Conservation (phyloP, 2,797 vertebrate genomes). For the Macrochelys suwanniensis region DNA sequence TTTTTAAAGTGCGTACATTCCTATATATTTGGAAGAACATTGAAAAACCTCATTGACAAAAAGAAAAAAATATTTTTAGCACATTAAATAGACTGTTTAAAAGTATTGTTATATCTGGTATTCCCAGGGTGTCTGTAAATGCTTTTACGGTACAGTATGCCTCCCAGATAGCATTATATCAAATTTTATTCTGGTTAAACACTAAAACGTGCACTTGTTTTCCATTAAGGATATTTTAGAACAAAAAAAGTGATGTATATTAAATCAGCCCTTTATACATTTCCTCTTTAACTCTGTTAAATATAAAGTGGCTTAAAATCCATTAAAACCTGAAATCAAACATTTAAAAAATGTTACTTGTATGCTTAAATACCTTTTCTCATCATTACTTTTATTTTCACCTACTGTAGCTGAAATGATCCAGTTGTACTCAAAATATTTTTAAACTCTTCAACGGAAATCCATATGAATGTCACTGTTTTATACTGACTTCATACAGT, state of each 20-base stretch:
- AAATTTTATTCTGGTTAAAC: slow-evolving; percentile 62
- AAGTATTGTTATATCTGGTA: not conserved
- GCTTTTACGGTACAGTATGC: slow-evolving; percentile 35
- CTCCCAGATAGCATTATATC: slow-evolving; percentile 10
- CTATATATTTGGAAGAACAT: not conserved
- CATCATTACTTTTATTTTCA: not conserved
- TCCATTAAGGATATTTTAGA: slow-evolving; percentile 67
- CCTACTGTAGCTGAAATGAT: slow-evolving; percentile 20
- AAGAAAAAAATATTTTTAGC: slow-evolving; percentile 11
- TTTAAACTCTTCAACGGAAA: slow-evolving; percentile 1
- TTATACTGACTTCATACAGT: not conserved
- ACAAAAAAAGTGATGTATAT: slow-evolving; percentile 66
- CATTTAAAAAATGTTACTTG: not conserved
- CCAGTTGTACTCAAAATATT: slow-evolving; percentile 30
- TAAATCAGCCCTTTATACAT: slow-evolving; percentile 30
- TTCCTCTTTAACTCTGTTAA: slow-evolving; percentile 39
- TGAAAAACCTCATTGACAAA: not conserved
- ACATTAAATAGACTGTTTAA: not conserved
- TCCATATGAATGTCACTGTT: not conserved
- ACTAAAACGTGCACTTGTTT: slow-evolving; percentile 63
- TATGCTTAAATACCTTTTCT: slow-evolving; percentile 19
- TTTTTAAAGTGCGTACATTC: not conserved
- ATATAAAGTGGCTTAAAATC: slow-evolving; percentile 17
- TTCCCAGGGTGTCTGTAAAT: slow-evolving; percentile 30
- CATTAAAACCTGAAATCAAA: slow-evolving; percentile 1